Conservation (phyloP, 1,140 invertebrate species). For the Drosophila ironensis region DNA sequence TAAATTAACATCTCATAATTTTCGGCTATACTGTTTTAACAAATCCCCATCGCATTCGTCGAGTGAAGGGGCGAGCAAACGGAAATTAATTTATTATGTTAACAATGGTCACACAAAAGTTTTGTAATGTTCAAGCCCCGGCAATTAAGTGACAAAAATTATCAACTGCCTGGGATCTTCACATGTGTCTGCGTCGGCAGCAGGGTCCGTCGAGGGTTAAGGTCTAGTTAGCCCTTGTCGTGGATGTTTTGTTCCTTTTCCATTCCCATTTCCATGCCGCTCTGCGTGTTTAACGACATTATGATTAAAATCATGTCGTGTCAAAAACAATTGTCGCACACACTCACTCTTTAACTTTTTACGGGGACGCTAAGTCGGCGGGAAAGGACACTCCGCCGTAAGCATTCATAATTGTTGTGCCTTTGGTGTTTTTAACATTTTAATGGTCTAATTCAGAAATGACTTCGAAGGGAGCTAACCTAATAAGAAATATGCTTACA, state of each 20-base stretch:
- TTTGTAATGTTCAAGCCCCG: constrained; percentile 77
- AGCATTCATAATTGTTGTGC: too few species aligned
- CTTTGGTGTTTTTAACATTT: too few species aligned
- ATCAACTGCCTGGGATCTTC: constrained; percentile 65
- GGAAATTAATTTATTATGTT: constrained; percentile 74
- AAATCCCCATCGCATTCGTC: too few species aligned
- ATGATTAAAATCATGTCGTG: constrained; percentile 79
- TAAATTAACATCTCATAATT: constrained; percentile 46
- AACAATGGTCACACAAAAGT: constrained; percentile 63
- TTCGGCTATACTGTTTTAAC: constrained; percentile 53
- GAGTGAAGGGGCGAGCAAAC: background rate
- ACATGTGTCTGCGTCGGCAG: constrained; percentile 48
- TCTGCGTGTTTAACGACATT: constrained; percentile 77
- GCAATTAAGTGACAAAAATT: constrained; percentile 76
- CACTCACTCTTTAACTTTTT: constrained; percentile 22
- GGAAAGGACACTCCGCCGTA: constrained; percentile 18
- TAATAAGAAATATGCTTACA: too few species aligned
- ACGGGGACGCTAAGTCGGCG: constrained; percentile 7
- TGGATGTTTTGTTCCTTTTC: background rate
- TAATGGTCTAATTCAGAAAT: too few species aligned
- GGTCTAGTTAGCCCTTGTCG: constrained; percentile 29
- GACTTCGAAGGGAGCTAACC: too few species aligned
- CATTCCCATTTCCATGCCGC: background rate
- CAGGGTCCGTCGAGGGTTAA: constrained; percentile 6
- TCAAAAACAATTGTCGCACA: constrained; percentile 73